Evolutionary conservation across 2,888 invertebrate genomes (phyloP).

Genomic region (Cheilosia pagana): DNA sequence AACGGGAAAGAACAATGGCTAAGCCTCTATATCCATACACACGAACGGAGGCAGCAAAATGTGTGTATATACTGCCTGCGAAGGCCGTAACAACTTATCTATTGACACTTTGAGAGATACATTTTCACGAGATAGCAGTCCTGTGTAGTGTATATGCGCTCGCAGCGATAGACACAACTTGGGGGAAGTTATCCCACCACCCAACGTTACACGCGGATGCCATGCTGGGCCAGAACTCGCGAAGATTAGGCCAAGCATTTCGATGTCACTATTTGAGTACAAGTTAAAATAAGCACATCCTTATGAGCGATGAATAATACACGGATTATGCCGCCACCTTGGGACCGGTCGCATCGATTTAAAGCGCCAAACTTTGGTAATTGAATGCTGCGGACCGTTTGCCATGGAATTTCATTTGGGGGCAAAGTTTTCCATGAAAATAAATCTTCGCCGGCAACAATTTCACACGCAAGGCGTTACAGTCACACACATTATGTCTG

Average conservation of each 20-base stretch:
- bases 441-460: not conserved
- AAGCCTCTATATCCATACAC: not conserved
- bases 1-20: conserved; percentile 36
- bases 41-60: conserved; percentile 26
- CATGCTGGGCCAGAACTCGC: conserved; percentile 21
- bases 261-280: conserved; percentile 57
- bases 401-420: conserved; percentile 28
- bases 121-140: conserved; percentile 59
- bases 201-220: too few relatives aligned
- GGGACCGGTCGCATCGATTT: not conserved
- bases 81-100: conserved; percentile 71
- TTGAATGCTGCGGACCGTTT: conserved; percentile 41
- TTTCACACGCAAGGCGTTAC: conserved; percentile 11
- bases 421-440: not conserved
- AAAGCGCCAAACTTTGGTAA: conserved; percentile 37
- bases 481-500: not conserved
- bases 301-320: conserved; percentile 49
- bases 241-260: conserved; percentile 49
- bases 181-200: too few relatives aligned
- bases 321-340: not conserved
- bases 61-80: conserved; percentile 31
- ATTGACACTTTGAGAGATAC: conserved; percentile 74
- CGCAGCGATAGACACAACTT: conserved; percentile 36
- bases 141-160: conserved; percentile 19
- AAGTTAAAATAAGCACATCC: conserved; percentile 25